Conservation (phyloP, 2,888 invertebrate species). For the Sarcophaga variegata region DNA sequence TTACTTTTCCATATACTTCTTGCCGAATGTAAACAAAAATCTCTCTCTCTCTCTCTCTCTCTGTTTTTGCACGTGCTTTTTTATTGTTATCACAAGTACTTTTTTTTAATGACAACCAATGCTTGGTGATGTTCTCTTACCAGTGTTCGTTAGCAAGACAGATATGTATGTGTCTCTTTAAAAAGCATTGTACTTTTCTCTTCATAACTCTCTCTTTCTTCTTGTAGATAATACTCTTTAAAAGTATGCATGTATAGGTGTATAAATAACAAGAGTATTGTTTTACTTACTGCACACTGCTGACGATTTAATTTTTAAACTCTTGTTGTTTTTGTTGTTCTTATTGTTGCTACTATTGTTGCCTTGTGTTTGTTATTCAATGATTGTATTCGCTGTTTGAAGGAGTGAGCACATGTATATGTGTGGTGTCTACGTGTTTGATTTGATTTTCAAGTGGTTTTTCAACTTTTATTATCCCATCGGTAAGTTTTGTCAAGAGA, state of each 20-base stretch:
- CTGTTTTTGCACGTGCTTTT: constrained; percentile 59
- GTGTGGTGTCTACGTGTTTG: constrained; percentile 13
- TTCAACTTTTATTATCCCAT: constrained; percentile 64
- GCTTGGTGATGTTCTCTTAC: not conserved
- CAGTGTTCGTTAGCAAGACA: not conserved
- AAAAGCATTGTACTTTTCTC: not conserved
- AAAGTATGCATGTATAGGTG: too few relatives aligned
- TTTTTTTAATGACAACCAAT: not conserved
- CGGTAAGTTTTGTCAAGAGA: constrained; percentile 46
- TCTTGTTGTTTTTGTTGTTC: constrained; percentile 13
- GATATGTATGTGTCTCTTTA: constrained; percentile 8
- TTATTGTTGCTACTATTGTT: not conserved
- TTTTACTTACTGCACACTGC: constrained; percentile 51
- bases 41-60: constrained; percentile 1
- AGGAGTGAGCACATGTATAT: not conserved
- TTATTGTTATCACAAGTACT: constrained; percentile 43
- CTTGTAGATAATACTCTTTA: too few relatives aligned
- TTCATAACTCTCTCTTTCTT: not conserved
- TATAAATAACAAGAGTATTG: not conserved
- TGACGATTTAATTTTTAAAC: constrained; percentile 9
- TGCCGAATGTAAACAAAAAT: constrained; percentile 9
- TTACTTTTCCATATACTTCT: constrained; percentile 37
- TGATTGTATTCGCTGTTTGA: not conserved
- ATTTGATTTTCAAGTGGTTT: constrained; percentile 64
- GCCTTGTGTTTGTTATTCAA: not conserved